phyloP scores from a whole-genome alignment of 2,888 invertebrate genomes.

The Hypena proboscidalis region DNA sequence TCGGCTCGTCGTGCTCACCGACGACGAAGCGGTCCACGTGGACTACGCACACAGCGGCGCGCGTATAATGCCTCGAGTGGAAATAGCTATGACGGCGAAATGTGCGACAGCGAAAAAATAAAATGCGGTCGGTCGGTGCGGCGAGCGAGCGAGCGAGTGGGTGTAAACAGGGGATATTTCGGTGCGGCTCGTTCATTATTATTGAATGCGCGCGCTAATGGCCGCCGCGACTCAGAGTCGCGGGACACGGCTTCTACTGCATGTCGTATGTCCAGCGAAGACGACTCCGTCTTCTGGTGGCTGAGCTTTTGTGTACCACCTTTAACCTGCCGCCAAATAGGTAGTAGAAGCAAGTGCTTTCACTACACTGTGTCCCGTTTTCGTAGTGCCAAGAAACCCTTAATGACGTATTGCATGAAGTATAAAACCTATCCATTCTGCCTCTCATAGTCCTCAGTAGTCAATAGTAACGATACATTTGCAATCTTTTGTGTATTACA shows the following conservation, averaged over 20 bases:
- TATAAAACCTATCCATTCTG: too few relatives aligned
- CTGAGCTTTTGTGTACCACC: too few relatives aligned
- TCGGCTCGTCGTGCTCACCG: slow-evolving; percentile 73
- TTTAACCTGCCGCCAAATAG: too few relatives aligned
- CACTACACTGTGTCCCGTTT: too few relatives aligned
- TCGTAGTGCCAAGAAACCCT: too few relatives aligned
- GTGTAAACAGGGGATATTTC: slow-evolving; percentile 85
- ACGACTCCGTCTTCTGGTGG: too few relatives aligned
- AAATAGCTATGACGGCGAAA: slow-evolving; percentile 86
- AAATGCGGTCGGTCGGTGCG: slow-evolving; percentile 84
- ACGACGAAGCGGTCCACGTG: slow-evolving; percentile 81
- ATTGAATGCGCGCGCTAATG: slow-evolving; percentile 83
- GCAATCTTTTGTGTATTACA: too few relatives aligned
- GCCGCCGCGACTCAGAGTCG: slow-evolving; percentile 60
- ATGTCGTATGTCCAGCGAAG: too few relatives aligned
- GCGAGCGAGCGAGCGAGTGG: slow-evolving; percentile 76
- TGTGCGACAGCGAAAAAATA: slow-evolving; percentile 86
- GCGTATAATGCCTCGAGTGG: slow-evolving; percentile 85
- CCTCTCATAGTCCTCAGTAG: too few relatives aligned
- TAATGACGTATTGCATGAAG: too few relatives aligned
- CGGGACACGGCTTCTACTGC: slow-evolving; percentile 43
- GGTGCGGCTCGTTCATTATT: slow-evolving; percentile 84
- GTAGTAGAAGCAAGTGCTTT: too few relatives aligned
- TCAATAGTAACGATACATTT: too few relatives aligned
- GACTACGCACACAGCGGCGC: slow-evolving; percentile 77